These are phyloP conservation scores for Scatophagus argus DNA, from an alignment of 2,113 vertebrate species.

Conservation along the genomic window DNA sequence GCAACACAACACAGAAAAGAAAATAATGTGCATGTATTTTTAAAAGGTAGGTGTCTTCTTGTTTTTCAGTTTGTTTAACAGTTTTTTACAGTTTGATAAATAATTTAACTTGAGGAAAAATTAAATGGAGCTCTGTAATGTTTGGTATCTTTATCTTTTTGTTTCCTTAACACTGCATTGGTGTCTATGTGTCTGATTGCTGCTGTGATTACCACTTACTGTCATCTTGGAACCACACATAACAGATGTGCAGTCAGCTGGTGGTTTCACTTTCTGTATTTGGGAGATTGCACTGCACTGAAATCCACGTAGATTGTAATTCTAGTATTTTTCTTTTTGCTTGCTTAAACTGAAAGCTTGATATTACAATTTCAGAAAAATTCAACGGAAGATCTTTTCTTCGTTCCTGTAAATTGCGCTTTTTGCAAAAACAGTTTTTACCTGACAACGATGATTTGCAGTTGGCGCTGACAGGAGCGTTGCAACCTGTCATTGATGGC, in stretches of 20 bases:
- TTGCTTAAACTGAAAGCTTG: conserved; percentile 23
- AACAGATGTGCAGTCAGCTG: neutral
- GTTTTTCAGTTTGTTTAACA: neutral
- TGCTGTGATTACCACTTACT: conserved; percentile 6
- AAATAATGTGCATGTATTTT: neutral
- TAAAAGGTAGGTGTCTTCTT: neutral
- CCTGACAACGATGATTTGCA: conserved; percentile 39
- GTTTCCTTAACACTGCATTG: neutral
- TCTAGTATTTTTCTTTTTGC: conserved; percentile 12
- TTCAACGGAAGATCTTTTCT: neutral
- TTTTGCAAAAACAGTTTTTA: conserved; percentile 47
- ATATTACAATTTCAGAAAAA: conserved; percentile 45
- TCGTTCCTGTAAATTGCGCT: conserved; percentile 29
- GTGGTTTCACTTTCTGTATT: conserved; percentile 16
- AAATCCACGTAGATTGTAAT: conserved; percentile 21
- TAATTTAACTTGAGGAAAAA: too few species aligned
- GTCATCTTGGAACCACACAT: neutral
- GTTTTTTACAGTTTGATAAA: neutral
- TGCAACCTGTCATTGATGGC: conserved; percentile 65
- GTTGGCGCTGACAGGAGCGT: conserved; percentile 41
- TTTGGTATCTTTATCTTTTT: neutral
- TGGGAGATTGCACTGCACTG: conserved; percentile 16
- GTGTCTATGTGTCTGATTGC: neutral
- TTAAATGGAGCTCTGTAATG: neutral
- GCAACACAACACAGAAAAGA: neutral